A percentile compares a stretch with the other conserved stretches of the same genome.
Conservation (phyloP, 2,113 vertebrate species). For the Vidua chalybeata region DNA sequence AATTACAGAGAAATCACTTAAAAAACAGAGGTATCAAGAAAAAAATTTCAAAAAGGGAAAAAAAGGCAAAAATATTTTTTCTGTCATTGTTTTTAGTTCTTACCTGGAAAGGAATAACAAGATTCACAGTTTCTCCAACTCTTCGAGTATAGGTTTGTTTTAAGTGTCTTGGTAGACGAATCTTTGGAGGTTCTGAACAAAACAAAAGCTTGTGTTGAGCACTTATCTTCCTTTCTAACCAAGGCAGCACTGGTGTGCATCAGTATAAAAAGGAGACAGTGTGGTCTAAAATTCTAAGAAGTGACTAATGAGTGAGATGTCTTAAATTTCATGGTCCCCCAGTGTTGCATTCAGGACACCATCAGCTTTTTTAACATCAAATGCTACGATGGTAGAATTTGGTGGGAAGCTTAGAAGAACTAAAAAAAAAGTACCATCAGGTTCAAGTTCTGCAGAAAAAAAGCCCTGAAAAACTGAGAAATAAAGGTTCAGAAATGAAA, state of each 20-base stretch:
- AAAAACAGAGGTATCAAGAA: background rate
- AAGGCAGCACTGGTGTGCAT: background rate
- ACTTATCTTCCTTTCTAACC: background rate
- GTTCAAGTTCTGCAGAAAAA: background rate
- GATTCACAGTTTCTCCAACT: slow-evolving; percentile 95
- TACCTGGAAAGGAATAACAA: slow-evolving; percentile 96
- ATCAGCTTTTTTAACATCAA: background rate
- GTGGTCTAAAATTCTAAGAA: background rate
- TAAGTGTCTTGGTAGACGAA: slow-evolving; percentile 92
- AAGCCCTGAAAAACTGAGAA: background rate
- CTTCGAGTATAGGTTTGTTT: slow-evolving; percentile 93
- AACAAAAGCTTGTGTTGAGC: background rate
- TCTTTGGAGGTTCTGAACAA: slow-evolving; percentile 90
- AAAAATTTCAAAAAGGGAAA: accelerated
- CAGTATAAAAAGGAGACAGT: background rate
- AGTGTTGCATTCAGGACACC: background rate
- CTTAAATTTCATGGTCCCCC: background rate
- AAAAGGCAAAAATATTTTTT: background rate
- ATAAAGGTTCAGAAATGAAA: background rate
- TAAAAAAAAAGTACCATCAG: background rate
- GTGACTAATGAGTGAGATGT: background rate
- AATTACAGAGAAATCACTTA: background rate
- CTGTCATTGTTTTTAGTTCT: background rate
- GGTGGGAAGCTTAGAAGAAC: background rate
- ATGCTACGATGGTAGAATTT: background rate